Evolutionary conservation across 2,113 vertebrate species (phyloP), one percentile per base, ranked within the genome.

Genomic region (Heloderma charlesbogerti): DNA sequence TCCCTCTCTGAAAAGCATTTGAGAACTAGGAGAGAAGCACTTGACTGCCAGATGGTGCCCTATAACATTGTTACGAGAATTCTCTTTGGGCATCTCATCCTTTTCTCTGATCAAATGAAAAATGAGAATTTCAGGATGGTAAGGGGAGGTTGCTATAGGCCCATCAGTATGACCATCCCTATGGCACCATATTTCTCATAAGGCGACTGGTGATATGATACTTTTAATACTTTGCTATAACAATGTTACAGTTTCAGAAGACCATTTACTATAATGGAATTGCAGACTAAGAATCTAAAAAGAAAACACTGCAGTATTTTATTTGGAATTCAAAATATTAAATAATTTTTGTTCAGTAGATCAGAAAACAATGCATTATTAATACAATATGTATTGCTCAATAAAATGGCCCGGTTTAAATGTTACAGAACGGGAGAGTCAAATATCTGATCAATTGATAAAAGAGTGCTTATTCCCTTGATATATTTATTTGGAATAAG

Each of bases 361-460:
- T 92, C 91, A 93, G 69, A 88, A 84, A 93, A 93, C 74, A 95
- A 94, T 94, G 93, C 84, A 20, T n/a, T 93, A 94, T 94, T 15
- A 12, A 71, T 54, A 54, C 13, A 15, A 16, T n/a, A 34, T 74
- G 13, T 29, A 13, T 79, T 93, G 90, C 92, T 88, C 74, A 18
- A 34, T 90, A 92, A 91, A 89, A 34, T 91, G 77, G 48, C 57
- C 37, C 78, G 63, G 90, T 94, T 74, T 95, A 67, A 90, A 92
- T 91, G 94, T 54, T 95, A 83, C 72, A 0, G 88, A 94, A 81
- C 88, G 90, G 67, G 84, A 95, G 92, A 94, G 89, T 93, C 84
- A 95, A 95, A 94, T 87, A 88, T 94, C 94, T 95, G 92, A 95
- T 92, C 82, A 92, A 91, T 91, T 91, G 82, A 31, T 85, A 94